Percentiles rank a stretch among this genome's conserved stretches.
phyloP scores from a whole-genome alignment of 2,888 invertebrate species.

The Conistra vaccinii region DNA sequence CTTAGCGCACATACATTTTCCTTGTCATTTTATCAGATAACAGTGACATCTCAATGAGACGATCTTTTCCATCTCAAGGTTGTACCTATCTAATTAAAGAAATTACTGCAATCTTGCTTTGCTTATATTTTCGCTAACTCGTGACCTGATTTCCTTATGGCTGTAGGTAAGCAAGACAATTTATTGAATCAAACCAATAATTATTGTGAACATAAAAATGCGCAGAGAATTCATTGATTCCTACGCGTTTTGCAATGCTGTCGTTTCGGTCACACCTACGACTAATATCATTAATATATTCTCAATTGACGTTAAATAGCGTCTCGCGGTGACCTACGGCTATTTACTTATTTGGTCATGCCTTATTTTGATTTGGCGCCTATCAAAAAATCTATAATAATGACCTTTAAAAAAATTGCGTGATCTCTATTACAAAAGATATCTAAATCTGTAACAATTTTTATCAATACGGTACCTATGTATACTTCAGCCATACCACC shows the following conservation, averaged over 20 bases:
- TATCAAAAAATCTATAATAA: neutral
- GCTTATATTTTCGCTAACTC: conserved; percentile 35
- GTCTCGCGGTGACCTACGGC: conserved; percentile 22
- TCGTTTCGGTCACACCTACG: conserved; percentile 51
- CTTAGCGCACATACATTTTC: conserved; percentile 67
- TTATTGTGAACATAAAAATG: conserved; percentile 28
- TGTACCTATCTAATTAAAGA: conserved; percentile 44
- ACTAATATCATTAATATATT: conserved; percentile 31
- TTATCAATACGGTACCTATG: conserved; percentile 21
- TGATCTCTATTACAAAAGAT: neutral
- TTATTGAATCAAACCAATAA: conserved; percentile 11
- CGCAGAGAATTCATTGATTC: conserved; percentile 21
- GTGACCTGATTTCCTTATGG: conserved; percentile 39
- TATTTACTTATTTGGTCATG: conserved; percentile 18
- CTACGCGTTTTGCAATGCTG: conserved; percentile 46
- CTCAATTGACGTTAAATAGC: conserved; percentile 23
- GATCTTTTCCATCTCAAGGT: conserved; percentile 69
- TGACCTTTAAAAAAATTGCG: neutral
- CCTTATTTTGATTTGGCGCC: conserved; percentile 9
- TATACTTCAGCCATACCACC: conserved; percentile 30
- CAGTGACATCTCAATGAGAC: conserved; percentile 75
- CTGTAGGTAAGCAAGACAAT: neutral
- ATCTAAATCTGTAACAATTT: conserved; percentile 12
- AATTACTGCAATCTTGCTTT: conserved; percentile 32
- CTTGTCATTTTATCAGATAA: conserved; percentile 74